Evolutionary conservation across 2,797 vertebrate species (phyloP), one percentile per base, ranked within the genome.

Genomic region (Microcaecilia unicolor): DNA sequence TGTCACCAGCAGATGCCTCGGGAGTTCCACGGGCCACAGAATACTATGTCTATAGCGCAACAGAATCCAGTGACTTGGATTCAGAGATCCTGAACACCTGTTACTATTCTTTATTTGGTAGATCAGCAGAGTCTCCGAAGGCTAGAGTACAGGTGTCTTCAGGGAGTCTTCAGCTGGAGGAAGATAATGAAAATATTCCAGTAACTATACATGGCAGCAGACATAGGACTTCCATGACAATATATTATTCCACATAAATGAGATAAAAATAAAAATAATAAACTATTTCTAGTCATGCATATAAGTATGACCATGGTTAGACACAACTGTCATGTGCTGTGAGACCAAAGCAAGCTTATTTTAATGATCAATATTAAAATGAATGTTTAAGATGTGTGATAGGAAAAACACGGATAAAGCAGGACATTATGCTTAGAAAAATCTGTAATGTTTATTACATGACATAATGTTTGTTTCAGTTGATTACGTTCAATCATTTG

Each of bases 121-220:
- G 74, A 17, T 31, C 69, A 50, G 61, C 63, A 19, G 70, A 64
- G 9, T 61, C 76, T 0, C 85, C 89, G 15, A 44, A 81, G 37
- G 85, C 90, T 41, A 79, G 88, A 9, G 77, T 92, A 66, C 81
- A 87, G 18, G 77, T 92, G 31, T 96, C 93, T 38, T 96, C 92
- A 0, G 92, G 91, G 25, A 97, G 93, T 65, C 85, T 97, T 21
- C 95, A 97, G 32, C 76, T 96, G 40, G 87, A 90, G n/a, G n/a
- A n/a, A n/a, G n/a, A n/a, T n/a, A n/a, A n/a, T 1, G 90, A 90
- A 37, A 64, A 69, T 21, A 50, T 55, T 24, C 45, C 70, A 25
- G 51, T 60, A 0, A 48, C 54, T 25, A 47, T 34, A 0, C 3
- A 36, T 0, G 4, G 48, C 8, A 32, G 55, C 7, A 65, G 61